Evolutionary conservation across 2,888 invertebrate genomes (phyloP), one percentile per base, ranked within the genome.

Genomic region (Carterocephalus palaemon): DNA sequence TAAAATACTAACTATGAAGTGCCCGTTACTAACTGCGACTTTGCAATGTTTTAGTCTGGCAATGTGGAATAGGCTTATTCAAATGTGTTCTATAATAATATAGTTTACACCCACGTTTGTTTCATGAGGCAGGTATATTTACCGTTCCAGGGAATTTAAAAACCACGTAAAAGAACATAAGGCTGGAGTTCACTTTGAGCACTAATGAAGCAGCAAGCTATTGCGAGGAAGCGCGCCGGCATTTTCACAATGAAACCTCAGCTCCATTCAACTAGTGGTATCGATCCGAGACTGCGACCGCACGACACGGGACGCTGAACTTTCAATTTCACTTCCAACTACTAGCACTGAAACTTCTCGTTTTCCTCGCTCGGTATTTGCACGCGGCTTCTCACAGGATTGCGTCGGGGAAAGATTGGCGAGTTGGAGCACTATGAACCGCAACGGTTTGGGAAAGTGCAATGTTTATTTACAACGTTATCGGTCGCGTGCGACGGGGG

Each of bases 391-490:
- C 26, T 23, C 24, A 31, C 34, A 22, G 28, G 16, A 24, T 28
- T 2, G 22, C 8, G 7, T 3, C 3, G 8, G 5, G 34, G 8
- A 5, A 36, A 15, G 16, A n/a, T 4, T 28, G 15, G 5, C 2
- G 6, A 33, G 3, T n/a, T 19, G 22, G 15, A 9, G 37, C 42
- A 49, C 41, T 34, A 34, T 17, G 22, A 51, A 49, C 28, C 32
- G 46, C 41, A 54, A 19, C 10, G 9, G 42, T 41, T 12, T 26
- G 19, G n/a, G 17, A 41, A 36, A 51, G 49, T 55, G 61, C 56
- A 57, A 75, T 78, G 84, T 83, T 83, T 84, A 73, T 84, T 82
- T 83, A 83, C 81, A 74, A 78, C 62, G 70, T 75, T 79, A 82
- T 80, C 80, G 64, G 67, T 62, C 62, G 64, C 57, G 47, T 56